Evolutionary conservation across 1,140 invertebrate genomes (phyloP), one percentile per base, ranked within the genome.

Genomic region (Pseudomyrmex cubaensis): DNA sequence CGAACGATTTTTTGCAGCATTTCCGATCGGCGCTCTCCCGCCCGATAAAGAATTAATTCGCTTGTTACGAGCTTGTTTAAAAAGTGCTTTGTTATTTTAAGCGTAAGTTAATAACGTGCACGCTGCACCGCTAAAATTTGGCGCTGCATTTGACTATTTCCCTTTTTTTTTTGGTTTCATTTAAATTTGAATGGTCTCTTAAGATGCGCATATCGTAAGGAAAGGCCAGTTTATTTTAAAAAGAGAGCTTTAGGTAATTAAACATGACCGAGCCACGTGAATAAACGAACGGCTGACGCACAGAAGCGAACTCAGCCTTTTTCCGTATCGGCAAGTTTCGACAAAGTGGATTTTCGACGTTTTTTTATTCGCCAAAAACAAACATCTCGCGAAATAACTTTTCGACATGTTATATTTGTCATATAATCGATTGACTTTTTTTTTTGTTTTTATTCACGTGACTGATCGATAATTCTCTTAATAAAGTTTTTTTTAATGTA

Each of bases 401-500:
- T 35, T 4, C 0, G 35, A 35, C 0, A 35, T 35, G 5, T 25
- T 25, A 25, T 25, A 35, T 48, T 54, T 82, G 61, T 1, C 8
- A 4, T 54, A 9, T 15, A 2, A 44, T 17, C 67, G 22, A 83
- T 25, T 80, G 46, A 85, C 25, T 25, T 25, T 35, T 35, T 35
- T 35, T 35, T 35, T 35, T 35, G 5, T 35, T 64, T 82, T 77
- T 66, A 82, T 77, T 88, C 50, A 78, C 85, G 63, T 35, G 15
- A 62, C 62, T 52, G 46, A 57, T 87, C 22, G 56, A 62, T 54
- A 84, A 84, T 86, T 87, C 84, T 88, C 66, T 85, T 82, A 76
- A 66, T 87, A 83, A 62, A 85, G 87, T 17, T 89, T 70, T 89
- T 70, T 20, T 66, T 64, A 86, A 86, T 90, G 74, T 90, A 80